A percentile compares a stretch with the other conserved stretches of the same genome.
These are phyloP conservation scores for Lasioglossum albipes DNA, from an alignment of 1,140 invertebrate species.

Conservation along the genomic window DNA sequence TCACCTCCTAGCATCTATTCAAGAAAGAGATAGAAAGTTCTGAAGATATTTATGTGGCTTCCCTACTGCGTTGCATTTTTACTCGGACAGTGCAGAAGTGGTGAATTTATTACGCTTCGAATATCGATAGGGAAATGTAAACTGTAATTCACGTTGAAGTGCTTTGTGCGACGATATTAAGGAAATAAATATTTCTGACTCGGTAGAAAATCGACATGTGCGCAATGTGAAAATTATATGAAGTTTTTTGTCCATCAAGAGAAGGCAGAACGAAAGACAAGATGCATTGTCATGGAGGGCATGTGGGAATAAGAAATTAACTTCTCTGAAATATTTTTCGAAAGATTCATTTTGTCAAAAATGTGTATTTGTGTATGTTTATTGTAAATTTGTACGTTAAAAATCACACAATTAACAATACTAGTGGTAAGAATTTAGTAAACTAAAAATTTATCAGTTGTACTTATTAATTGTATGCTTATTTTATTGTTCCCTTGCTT, in stretches of 20 bases:
- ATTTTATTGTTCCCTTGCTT: no score
- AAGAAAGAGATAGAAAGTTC: conserved; percentile 53
- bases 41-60: conserved; percentile 16
- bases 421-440: no score
- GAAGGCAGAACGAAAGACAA: neutral
- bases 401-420: no score
- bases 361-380: no score
- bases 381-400: no score
- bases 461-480: no score
- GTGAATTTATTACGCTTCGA: conserved; percentile 21
- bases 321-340: no score
- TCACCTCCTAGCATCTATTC: neutral
- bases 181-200: conserved; percentile 7
- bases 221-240: neutral
- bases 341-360: neutral
- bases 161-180: conserved; percentile 9
- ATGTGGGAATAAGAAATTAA: no score
- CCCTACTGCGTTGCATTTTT: neutral
- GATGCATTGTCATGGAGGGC: neutral
- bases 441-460: no score
- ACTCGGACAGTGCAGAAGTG: neutral
- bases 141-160: conserved; percentile 20
- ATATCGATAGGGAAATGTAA: conserved; percentile 30
- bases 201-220: conserved; percentile 1
- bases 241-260: neutral